Percentiles rank a stretch among this genome's conserved stretches.
Conservation (phyloP, 2,888 invertebrate species). For the Isotomurus palustris region DNA sequence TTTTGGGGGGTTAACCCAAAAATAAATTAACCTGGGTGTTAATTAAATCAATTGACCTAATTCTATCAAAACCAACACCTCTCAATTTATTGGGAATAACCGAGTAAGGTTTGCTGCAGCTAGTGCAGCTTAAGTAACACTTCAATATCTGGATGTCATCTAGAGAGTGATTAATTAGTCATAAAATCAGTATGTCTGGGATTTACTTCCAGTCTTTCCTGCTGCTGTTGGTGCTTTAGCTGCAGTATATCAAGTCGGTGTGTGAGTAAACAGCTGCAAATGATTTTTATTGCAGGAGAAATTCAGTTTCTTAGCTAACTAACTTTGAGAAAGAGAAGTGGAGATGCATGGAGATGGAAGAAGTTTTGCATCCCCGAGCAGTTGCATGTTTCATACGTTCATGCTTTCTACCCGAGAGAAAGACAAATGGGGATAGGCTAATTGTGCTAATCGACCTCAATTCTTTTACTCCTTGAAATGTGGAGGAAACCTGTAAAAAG, state of each 20-base stretch:
- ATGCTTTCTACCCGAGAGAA: too few relatives aligned
- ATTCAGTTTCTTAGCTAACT: not conserved
- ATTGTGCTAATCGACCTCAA: slow-evolving; percentile 5
- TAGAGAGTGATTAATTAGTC: slow-evolving; percentile 2
- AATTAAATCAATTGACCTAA: too few relatives aligned
- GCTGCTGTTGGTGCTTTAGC: not conserved
- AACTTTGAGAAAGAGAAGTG: not conserved
- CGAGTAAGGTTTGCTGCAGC: not conserved
- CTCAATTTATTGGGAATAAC: too few relatives aligned
- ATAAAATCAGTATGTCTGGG: not conserved
- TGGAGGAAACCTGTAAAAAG: too few relatives aligned
- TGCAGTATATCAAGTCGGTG: not conserved
- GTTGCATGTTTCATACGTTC: too few relatives aligned
- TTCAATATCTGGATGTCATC: not conserved
- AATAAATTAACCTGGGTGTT: too few relatives aligned
- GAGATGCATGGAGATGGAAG: too few relatives aligned
- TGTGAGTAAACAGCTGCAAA: not conserved
- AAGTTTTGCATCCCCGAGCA: too few relatives aligned
- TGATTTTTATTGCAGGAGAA: slow-evolving; percentile 2
- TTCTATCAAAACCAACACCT: too few relatives aligned
- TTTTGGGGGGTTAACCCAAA: too few relatives aligned
- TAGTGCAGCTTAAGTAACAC: not conserved
- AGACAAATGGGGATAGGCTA: too few relatives aligned
- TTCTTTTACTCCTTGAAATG: not conserved
- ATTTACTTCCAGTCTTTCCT: not conserved